Base-by-base conservation (phyloP, 2,888 invertebrate genomes). In the Herminia tarsipennalis region DNA sequence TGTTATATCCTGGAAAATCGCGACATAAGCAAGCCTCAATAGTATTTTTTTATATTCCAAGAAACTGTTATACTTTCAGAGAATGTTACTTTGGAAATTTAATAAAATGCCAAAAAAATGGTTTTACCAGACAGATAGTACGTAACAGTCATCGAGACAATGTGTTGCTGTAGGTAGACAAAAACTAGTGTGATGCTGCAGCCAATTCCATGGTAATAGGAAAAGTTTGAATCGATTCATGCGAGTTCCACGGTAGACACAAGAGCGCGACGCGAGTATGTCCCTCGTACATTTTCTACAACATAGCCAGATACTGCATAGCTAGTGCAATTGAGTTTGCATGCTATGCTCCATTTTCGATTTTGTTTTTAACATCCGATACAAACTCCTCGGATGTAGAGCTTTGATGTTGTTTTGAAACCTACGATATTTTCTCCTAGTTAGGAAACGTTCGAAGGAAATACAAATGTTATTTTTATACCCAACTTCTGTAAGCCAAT, bases 191-290 rank as follows among this genome's bases (percentile, higher is more conserved):
- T 67, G 66, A 60, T 53, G 59, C 61, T 56, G 65, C 48, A 78
- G 69, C 73, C 76, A 75, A 80, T 77, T 69, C 69, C 64, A 56
- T 61, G 62, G 73, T 80, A 80, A 83, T 81, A 75, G 79, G 78
- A 82, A 81, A 86, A 84, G 76, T 85, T 83, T 67, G 60, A 73
- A 81, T 82, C 79, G 77, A 81, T 79, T 73, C 72, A 63, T 60
- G 62, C 55, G 59, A 62, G 64, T 69, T 65, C 63, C 58, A 59
- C 65, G 54, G 41, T 41, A 17, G 12, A 14, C 20, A 48, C 40
- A 39, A 34, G 46, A 51, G 51, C 39, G 45, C 43, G 41, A 21
- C 28, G 33, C 47, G 38, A 41, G 39, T 43, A 52, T 56, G 38
- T 58, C 47, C 65, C 45, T 38, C 44, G 47, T 54, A 47, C 48